Conservation (phyloP, 1,140 invertebrate genomes). For the Harlomillsia oculata region DNA sequence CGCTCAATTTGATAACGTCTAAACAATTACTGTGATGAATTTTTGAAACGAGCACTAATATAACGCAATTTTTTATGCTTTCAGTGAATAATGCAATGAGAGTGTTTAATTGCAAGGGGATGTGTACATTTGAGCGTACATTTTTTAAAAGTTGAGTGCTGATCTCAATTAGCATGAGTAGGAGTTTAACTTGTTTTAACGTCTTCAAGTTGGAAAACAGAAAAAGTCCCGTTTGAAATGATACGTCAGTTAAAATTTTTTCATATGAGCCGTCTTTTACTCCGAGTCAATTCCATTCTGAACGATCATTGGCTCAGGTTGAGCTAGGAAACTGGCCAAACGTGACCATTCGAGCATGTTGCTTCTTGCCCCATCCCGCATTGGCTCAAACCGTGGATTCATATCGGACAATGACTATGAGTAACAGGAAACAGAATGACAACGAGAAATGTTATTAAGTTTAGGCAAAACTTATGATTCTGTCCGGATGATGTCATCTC, state of each 20-base stretch:
- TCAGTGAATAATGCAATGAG: no score
- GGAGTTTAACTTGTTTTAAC: no score
- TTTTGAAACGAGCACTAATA: no score
- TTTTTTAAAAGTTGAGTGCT: no score
- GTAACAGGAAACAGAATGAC: conserved; percentile 15
- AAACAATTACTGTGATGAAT: no score
- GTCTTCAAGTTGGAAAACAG: neutral
- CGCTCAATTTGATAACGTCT: no score
- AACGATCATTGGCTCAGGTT: neutral
- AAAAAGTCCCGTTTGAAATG: no score
- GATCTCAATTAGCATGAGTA: no score
- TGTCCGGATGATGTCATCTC: neutral
- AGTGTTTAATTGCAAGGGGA: no score
- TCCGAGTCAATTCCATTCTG: neutral
- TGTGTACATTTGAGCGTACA: no score
- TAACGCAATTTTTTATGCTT: no score
- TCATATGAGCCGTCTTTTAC: neutral
- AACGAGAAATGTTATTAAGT: conserved; percentile 13
- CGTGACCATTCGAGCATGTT: conserved; percentile 41
- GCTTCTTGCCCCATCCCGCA: conserved; percentile 42
- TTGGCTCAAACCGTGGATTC: conserved; percentile 42
- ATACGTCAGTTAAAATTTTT: no score
- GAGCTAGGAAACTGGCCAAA: neutral
- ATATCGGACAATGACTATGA: conserved; percentile 41
- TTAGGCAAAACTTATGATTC: neutral